Percentiles rank a stretch among this genome's conserved stretches.
Conservation (phyloP, 2,888 invertebrate species). For the Sinodicranocentrus sp. region DNA sequence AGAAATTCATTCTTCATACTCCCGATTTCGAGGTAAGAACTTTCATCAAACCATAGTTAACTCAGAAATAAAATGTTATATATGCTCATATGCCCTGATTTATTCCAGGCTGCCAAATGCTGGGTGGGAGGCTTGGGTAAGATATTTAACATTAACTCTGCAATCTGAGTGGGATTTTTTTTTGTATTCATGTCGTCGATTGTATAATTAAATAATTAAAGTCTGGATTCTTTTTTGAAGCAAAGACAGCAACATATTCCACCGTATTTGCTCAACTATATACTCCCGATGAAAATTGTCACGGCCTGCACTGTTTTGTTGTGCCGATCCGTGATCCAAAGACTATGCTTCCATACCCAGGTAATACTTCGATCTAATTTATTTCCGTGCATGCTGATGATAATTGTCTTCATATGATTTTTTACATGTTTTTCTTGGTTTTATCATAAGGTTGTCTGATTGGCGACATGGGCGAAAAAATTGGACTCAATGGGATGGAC, state of each 20-base stretch:
- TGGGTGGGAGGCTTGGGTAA: conserved; percentile 94
- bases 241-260: conserved; percentile 89
- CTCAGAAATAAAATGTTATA: too few relatives aligned
- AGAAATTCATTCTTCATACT: conserved; percentile 86
- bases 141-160: conserved; percentile 1
- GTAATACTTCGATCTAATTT: conserved; percentile 92
- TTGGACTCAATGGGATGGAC: conserved; percentile 94
- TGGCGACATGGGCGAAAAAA: conserved; percentile 96
- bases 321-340: conserved; percentile 90
- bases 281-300: conserved; percentile 86
- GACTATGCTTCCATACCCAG: conserved; percentile 88
- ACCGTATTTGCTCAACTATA: conserved; percentile 93
- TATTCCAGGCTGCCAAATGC: conserved; percentile 83
- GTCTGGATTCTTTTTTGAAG: conserved; percentile 64
- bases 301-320: conserved; percentile 93
- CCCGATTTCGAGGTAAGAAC: conserved; percentile 85
- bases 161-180: not conserved
- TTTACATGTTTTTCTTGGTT: too few relatives aligned
- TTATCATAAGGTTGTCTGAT: conserved; percentile 81
- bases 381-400: not conserved
- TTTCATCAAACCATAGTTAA: too few relatives aligned
- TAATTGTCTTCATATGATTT: not conserved
- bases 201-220: conserved; percentile 3
- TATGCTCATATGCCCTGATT: too few relatives aligned
- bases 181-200: too few relatives aligned